Conservation (phyloP, 2,113 vertebrate genomes). For the Saccopteryx leptura region DNA sequence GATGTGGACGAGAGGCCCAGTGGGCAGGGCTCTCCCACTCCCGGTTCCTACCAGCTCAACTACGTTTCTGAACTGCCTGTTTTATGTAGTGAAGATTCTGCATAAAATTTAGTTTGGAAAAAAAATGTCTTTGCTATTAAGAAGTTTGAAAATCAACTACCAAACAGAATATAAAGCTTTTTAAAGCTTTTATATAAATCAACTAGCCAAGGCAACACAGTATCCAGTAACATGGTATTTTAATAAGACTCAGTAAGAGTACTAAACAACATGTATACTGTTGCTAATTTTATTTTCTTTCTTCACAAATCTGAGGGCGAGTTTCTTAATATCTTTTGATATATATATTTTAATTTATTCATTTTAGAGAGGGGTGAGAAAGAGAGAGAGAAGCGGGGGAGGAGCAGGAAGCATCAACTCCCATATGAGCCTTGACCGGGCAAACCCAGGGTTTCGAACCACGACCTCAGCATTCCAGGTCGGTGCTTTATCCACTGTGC, state of each 20-base stretch:
- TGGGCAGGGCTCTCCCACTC: background rate
- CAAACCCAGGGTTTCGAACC: too few relatives aligned
- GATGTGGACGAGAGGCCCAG: background rate
- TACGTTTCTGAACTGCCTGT: background rate
- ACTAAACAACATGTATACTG: background rate
- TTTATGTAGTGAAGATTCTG: background rate
- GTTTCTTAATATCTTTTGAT: too few relatives aligned
- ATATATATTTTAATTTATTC: too few relatives aligned
- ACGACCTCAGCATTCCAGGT: too few relatives aligned
- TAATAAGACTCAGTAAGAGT: background rate
- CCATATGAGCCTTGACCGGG: too few relatives aligned
- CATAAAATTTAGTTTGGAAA: background rate
- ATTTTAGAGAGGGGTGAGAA: too few relatives aligned
- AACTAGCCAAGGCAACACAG: background rate
- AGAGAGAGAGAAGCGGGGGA: too few relatives aligned
- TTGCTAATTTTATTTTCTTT: slow-evolving; percentile 24
- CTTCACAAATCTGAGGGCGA: background rate
- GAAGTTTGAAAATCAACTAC: background rate
- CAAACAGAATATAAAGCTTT: background rate
- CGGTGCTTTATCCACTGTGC: too few relatives aligned
- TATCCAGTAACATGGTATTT: background rate
- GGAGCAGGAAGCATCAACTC: too few relatives aligned
- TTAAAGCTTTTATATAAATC: background rate
- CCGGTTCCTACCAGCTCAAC: background rate
- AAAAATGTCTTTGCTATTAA: background rate